A percentile compares a stretch with the other conserved stretches of the same genome.
Conservation (phyloP, 2,888 invertebrate species). For the Sphecodes monilicornis region DNA sequence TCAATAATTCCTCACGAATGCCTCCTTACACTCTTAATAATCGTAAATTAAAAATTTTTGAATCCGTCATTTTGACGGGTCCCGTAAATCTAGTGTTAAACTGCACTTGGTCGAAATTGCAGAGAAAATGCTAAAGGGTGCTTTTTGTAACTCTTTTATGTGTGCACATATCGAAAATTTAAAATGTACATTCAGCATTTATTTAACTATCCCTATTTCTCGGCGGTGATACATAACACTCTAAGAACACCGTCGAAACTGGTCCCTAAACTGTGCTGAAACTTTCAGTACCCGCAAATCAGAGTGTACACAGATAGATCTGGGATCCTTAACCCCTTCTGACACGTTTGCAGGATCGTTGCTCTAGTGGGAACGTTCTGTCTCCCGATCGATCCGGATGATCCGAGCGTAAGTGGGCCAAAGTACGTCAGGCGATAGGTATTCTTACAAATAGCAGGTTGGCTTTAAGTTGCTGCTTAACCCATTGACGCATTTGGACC, state of each 20-base stretch:
- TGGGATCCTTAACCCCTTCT: not conserved
- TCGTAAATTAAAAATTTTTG: too few species aligned
- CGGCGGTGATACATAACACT: not conserved
- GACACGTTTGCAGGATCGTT: slow-evolving; percentile 1
- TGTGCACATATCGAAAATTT: too few species aligned
- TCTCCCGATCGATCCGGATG: slow-evolving; percentile 9
- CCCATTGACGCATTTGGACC: not conserved
- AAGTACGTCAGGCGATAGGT: not conserved
- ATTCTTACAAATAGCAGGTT: not conserved
- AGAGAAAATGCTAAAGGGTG: too few species aligned
- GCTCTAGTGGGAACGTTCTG: not conserved
- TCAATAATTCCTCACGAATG: too few species aligned
- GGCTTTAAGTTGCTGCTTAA: not conserved
- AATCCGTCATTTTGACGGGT: too few species aligned
- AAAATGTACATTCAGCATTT: too few species aligned
- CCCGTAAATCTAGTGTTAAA: too few species aligned
- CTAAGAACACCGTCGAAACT: not conserved
- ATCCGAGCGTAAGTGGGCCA: slow-evolving; percentile 1
- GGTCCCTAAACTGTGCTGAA: not conserved
- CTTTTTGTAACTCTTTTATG: too few species aligned
- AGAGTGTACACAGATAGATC: not conserved
- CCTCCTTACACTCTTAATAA: too few species aligned
- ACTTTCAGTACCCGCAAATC: not conserved
- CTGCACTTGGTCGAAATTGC: too few species aligned
- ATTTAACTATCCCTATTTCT: not conserved